Conservation (phyloP, 2,113 vertebrate species). For the Bucco capensis region DNA sequence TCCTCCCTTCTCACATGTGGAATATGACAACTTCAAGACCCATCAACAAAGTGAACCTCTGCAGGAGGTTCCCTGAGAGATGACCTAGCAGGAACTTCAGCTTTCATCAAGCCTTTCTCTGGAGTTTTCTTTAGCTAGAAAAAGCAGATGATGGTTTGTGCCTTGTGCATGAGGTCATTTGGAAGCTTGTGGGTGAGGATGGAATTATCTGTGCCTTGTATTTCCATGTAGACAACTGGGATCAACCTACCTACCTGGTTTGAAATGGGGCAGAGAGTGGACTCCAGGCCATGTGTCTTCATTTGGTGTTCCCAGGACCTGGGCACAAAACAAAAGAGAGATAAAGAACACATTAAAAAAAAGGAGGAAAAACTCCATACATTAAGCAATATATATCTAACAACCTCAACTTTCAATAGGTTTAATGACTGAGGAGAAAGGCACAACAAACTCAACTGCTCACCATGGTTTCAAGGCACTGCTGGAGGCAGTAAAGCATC, state of each 20-base stretch:
- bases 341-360: background rate
- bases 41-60: background rate
- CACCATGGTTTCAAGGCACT: background rate
- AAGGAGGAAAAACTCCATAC: background rate
- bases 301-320: slow-evolving; percentile 92
- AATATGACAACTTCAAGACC: background rate
- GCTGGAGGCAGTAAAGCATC: background rate
- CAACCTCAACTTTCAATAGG: background rate
- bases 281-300: slow-evolving; percentile 94
- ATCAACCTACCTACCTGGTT: slow-evolving; percentile 82
- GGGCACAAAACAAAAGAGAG: background rate
- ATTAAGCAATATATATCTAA: background rate
- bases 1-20: background rate
- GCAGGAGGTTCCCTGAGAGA: background rate
- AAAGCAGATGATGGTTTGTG: background rate
- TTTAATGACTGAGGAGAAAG: background rate
- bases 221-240: background rate
- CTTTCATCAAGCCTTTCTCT: background rate
- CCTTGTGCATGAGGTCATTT: background rate
- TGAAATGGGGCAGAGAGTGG: slow-evolving; percentile 91
- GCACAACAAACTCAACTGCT: background rate
- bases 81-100: background rate
- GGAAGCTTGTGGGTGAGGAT: background rate
- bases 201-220: background rate
- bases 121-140: too few relatives aligned